phyloP scores from a whole-genome alignment of 2,888 invertebrate species.

The Drosophila emarginata region DNA sequence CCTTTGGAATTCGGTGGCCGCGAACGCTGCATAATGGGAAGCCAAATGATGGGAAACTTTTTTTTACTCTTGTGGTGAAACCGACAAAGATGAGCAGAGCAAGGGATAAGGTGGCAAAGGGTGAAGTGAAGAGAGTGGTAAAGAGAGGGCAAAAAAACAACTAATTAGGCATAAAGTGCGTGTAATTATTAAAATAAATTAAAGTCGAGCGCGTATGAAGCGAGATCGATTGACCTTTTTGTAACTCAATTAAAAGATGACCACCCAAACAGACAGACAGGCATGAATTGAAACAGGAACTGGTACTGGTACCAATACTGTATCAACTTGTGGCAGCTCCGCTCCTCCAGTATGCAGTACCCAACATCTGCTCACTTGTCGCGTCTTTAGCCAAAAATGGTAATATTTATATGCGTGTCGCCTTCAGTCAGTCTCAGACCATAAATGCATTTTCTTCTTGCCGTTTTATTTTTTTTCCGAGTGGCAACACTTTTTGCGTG shows the following conservation, averaged over 20 bases:
- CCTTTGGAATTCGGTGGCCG: constrained; percentile 77
- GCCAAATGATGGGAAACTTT: constrained; percentile 79
- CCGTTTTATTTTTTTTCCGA: background rate
- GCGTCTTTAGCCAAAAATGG: constrained; percentile 77
- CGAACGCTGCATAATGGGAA: constrained; percentile 73
- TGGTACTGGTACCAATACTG: constrained; percentile 11
- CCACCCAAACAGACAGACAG: constrained; percentile 54
- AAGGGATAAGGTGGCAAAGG: background rate
- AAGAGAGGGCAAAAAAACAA: constrained; percentile 43
- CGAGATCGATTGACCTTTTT: constrained; percentile 66
- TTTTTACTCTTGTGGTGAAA: constrained; percentile 46
- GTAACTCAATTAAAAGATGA: constrained; percentile 73
- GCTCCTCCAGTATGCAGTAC: background rate
- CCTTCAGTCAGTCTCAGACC: constrained; percentile 36
- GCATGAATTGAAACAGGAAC: background rate
- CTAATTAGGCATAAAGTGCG: constrained; percentile 70
- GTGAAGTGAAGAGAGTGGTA: background rate
- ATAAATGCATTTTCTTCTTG: constrained; percentile 26
- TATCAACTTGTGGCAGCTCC: background rate
- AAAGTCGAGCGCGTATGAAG: constrained; percentile 43
- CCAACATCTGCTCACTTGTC: constrained; percentile 55
- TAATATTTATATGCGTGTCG: constrained; percentile 76
- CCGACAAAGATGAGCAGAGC: constrained; percentile 28
- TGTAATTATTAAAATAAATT: constrained; percentile 62
- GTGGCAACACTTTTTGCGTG: constrained; percentile 76